These are phyloP conservation scores for Hypolimnas misippus DNA, from an alignment of 2,888 invertebrate genomes.

Conservation along the genomic window DNA sequence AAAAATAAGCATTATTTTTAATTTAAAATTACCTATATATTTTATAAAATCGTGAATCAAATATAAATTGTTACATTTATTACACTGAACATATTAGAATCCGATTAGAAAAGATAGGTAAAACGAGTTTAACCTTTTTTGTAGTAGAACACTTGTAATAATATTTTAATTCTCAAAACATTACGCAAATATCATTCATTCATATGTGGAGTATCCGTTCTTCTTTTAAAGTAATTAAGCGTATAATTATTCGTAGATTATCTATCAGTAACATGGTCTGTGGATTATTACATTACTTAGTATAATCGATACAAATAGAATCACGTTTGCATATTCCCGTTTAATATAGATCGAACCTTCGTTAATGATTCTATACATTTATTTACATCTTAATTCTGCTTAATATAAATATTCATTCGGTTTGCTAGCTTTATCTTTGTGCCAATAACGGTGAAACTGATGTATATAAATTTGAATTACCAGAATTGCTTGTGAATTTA, in stretches of 20 bases:
- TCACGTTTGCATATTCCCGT: conserved; percentile 49
- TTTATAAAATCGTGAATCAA: too few species aligned
- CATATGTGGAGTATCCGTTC: conserved; percentile 15
- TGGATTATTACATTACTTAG: conserved; percentile 41
- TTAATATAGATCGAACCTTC: conserved; percentile 55
- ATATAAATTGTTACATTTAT: too few species aligned
- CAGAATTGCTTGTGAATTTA: conserved; percentile 21
- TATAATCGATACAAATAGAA: conserved; percentile 46
- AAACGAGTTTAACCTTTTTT: too few species aligned
- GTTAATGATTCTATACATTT: conserved; percentile 67
- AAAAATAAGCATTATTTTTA: too few species aligned
- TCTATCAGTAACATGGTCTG: conserved; percentile 26
- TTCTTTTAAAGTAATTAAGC: conserved; percentile 6
- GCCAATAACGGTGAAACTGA: conserved; percentile 52
- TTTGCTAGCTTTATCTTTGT: conserved; percentile 58
- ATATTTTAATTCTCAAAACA: background rate
- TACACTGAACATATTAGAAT: too few species aligned
- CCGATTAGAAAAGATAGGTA: too few species aligned
- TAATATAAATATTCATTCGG: conserved; percentile 70
- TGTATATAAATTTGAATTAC: conserved; percentile 50
- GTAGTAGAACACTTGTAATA: too few species aligned
- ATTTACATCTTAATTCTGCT: conserved; percentile 70
- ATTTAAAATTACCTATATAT: too few species aligned
- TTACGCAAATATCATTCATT: background rate
- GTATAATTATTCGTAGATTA: conserved; percentile 27